A percentile compares a stretch with the other conserved stretches of the same genome.
Evolutionary conservation across 2,888 invertebrate genomes (phyloP).

Genomic region (Eilema caniola): DNA sequence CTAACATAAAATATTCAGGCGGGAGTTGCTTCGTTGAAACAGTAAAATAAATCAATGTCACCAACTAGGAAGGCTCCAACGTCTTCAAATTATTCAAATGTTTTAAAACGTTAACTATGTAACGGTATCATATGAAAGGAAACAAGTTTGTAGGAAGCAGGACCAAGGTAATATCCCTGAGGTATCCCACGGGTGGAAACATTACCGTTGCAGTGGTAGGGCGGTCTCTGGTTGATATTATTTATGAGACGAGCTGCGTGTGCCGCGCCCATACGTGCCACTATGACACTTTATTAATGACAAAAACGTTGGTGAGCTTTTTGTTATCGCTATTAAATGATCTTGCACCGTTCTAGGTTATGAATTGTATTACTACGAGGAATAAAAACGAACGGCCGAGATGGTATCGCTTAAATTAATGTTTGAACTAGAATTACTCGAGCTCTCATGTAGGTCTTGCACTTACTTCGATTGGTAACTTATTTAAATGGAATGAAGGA

Average conservation of each 20-base stretch:
- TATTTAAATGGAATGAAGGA: slow-evolving; percentile 6
- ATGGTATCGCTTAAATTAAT: slow-evolving; percentile 60
- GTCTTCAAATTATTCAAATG: slow-evolving; percentile 61
- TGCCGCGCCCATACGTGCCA: slow-evolving; percentile 74
- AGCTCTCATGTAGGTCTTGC: slow-evolving; percentile 40
- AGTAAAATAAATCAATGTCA: slow-evolving; percentile 39
- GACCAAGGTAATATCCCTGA: slow-evolving; percentile 53
- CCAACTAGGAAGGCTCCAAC: slow-evolving; percentile 47
- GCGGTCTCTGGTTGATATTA: slow-evolving; percentile 64
- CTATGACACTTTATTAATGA: slow-evolving; percentile 78
- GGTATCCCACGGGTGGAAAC: slow-evolving; percentile 62
- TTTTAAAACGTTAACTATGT: slow-evolving; percentile 55
- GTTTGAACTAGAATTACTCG: slow-evolving; percentile 45
- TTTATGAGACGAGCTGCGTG: slow-evolving; percentile 73
- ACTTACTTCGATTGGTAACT: slow-evolving; percentile 37
- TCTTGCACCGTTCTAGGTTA: slow-evolving; percentile 52
- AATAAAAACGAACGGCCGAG: slow-evolving; percentile 52
- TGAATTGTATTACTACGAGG: slow-evolving; percentile 53
- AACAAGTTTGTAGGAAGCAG: slow-evolving; percentile 48
- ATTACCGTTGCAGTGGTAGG: slow-evolving; percentile 69
- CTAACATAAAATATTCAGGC: slow-evolving; percentile 2
- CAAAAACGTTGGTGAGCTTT: slow-evolving; percentile 67
- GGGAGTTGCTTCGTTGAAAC: slow-evolving; percentile 24
- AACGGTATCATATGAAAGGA: slow-evolving; percentile 58
- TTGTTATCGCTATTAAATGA: slow-evolving; percentile 66